Evolutionary conservation across 2,113 vertebrate species (phyloP).

Genomic region (Sinocyclocheilus anshuiensis): DNA sequence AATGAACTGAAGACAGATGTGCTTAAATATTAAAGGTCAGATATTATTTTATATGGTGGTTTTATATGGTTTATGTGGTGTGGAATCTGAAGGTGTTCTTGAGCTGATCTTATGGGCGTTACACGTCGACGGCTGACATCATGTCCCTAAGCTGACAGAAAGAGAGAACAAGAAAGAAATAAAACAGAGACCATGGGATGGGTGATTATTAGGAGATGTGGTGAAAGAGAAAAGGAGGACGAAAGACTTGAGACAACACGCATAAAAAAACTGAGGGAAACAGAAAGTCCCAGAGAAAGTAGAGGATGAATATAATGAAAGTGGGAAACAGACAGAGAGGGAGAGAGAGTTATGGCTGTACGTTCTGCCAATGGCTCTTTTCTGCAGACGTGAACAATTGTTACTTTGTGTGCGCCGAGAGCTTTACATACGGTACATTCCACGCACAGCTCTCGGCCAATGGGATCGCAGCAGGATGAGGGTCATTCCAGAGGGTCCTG

Average conservation of each 20-base stretch:
- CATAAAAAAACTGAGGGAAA: conserved; percentile 11
- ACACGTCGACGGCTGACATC: neutral
- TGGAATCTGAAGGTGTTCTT: conserved; percentile 1
- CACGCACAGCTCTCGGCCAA: conserved; percentile 66
- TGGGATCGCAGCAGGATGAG: conserved; percentile 65
- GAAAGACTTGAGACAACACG: neutral
- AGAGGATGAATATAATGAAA: conserved; percentile 39
- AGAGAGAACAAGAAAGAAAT: conserved; percentile 6
- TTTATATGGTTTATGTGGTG: neutral
- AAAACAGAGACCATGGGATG: neutral
- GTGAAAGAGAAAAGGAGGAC: neutral
- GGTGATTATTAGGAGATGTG: neutral
- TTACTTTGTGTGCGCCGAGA: conserved; percentile 76
- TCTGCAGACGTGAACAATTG: conserved; percentile 74
- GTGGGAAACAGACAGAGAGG: neutral
- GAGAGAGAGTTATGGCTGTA: conserved; percentile 73
- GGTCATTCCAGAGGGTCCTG: conserved; percentile 64
- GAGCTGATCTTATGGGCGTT: neutral
- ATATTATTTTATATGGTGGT: neutral
- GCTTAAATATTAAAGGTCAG: conserved; percentile 6
- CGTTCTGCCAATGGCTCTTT: conserved; percentile 74
- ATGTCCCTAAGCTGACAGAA: neutral
- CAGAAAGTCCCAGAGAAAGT: conserved; percentile 40
- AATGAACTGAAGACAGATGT: neutral
- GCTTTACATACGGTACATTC: conserved; percentile 75